These are phyloP conservation scores for Byasa hedistus DNA, from an alignment of 2,888 invertebrate genomes.

Conservation along the genomic window DNA sequence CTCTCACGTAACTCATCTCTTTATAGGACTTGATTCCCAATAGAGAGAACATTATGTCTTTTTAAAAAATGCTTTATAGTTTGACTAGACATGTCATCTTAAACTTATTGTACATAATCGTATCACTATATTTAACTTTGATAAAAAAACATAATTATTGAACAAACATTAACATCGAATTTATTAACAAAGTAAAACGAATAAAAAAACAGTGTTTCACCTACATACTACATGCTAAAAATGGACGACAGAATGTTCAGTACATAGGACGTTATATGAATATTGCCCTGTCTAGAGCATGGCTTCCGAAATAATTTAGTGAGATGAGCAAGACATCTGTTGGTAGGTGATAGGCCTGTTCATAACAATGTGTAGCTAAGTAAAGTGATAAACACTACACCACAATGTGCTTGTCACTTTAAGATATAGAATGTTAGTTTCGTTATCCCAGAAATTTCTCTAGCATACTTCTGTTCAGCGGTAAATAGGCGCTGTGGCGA, in stretches of 20 bases:
- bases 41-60: no score
- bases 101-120: no score
- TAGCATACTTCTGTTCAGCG: no score
- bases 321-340: no score
- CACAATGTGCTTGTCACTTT: background rate
- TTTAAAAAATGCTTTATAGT: constrained; percentile 2
- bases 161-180: background rate
- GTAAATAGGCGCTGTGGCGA: no score
- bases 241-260: constrained; percentile 26
- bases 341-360: no score
- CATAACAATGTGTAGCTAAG: background rate
- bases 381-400: background rate
- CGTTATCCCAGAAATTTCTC: no score
- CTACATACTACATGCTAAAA: constrained; percentile 16
- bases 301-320: background rate
- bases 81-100: background rate
- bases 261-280: constrained; percentile 24
- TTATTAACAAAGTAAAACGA: background rate
- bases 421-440: no score
- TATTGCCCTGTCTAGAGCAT: constrained; percentile 10
- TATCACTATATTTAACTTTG: no score
- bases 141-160: background rate
- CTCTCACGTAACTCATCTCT: no score
- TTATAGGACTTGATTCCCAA: no score
- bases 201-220: background rate